A percentile compares a stretch with the other conserved stretches of the same genome.
Evolutionary conservation across 2,797 vertebrate species (phyloP).

Genomic region (Argyrosomus regius): DNA sequence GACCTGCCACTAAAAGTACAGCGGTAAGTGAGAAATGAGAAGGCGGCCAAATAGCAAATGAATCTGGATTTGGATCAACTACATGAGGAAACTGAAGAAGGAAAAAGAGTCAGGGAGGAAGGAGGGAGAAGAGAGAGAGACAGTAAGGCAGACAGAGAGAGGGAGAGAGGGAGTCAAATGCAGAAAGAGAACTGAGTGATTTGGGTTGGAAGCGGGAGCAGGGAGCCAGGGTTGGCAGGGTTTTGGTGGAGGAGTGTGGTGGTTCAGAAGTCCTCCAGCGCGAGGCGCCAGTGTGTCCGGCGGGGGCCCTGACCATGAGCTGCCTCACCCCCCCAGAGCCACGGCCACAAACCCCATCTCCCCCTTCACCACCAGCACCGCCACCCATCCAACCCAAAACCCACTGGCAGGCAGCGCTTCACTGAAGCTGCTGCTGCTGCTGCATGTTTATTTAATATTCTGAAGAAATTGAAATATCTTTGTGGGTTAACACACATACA

Average conservation of each 20-base stretch:
- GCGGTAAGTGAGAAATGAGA: constrained; percentile 54
- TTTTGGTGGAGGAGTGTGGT: constrained; percentile 91
- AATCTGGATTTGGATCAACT: constrained; percentile 69
- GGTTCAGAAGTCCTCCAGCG: constrained; percentile 93
- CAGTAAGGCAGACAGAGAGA: constrained; percentile 35
- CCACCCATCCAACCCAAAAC: constrained; percentile 86
- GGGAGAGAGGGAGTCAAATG: constrained; percentile 47
- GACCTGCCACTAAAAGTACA: constrained; percentile 56
- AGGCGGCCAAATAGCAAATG: constrained; percentile 64
- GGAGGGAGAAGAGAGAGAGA: constrained; percentile 41
- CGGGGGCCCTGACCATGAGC: constrained; percentile 90
- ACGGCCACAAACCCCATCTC: constrained; percentile 83
- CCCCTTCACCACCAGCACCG: constrained; percentile 80
- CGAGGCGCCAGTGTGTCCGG: constrained; percentile 93
- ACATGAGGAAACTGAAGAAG: constrained; percentile 65
- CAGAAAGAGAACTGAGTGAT: constrained; percentile 80
- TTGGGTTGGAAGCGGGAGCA: constrained; percentile 81
- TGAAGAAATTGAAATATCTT: constrained; percentile 91
- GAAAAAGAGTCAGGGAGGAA: constrained; percentile 58
- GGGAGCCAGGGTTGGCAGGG: constrained; percentile 87
- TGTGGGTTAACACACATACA: constrained; percentile 86
- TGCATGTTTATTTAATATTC: constrained; percentile 93
- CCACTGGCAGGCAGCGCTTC: constrained; percentile 86
- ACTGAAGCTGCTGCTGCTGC: constrained; percentile 83
- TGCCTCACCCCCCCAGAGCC: constrained; percentile 87